Evolutionary conservation across 2,888 invertebrate genomes (phyloP), one percentile per base, ranked within the genome.

Genomic region (Cheilosia grossa): DNA sequence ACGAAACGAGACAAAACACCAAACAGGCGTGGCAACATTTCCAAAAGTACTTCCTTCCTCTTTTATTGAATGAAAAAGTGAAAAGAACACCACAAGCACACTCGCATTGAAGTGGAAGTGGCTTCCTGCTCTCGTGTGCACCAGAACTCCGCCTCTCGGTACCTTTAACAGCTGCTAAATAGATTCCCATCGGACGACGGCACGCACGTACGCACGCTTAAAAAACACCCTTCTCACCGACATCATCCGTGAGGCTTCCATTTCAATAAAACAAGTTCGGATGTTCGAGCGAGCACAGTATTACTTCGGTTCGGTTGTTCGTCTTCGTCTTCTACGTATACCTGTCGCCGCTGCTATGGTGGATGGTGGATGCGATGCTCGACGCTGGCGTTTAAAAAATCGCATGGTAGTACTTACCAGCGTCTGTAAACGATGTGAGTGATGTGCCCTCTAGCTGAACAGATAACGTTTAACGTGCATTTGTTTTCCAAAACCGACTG

Each of bases 201-300:
- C 15, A 70, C 63, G 61, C 61, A 78, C 56, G 61, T 69, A 54
- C 69, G 69, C 47, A 78, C 54, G 69, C 61, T 69, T 63, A 44
- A 17, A 59, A 44, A 44, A 15, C 42, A 44, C 10, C 67, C 33
- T 44, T 58, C 27, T 27, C 24, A 17, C 19, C 63, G 6, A 3
- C 6, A 24, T 7, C 2, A 17, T 5, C 21, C 2, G 21, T 19
- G 21, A n/a, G 7, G 9, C 37, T 13, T 37, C 37, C 37, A 37
- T 37, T n/a, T 15, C 44, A n/a, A 47, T 54, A 44, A 6, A 9
- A n/a, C 30, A 67, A 42, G 44, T 44, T 30, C 30, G 13, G 27
- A 19, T 30, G 67, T 56, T 56, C 56, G 67, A 58, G 56, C 6
- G 47, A 69, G 56, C 37, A 69, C 44, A 69, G 56, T 37, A 58